Conservation (phyloP, 2,113 vertebrate genomes). For the Trematomus loennbergii region DNA sequence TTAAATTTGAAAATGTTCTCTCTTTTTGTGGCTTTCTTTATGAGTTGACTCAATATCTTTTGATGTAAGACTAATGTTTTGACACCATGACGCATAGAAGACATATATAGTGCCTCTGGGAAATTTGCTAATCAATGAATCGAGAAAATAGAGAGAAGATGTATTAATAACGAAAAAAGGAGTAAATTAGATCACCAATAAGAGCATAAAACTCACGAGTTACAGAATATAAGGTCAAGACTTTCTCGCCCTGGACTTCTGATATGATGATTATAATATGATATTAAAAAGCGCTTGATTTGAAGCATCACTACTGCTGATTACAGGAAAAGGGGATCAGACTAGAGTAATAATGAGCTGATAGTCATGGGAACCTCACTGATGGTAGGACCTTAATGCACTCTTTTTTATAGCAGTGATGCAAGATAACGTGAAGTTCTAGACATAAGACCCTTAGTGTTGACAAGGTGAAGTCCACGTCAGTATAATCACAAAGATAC, state of each 20-base stretch:
- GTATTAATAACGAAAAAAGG: background rate
- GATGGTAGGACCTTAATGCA: background rate
- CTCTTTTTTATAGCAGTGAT: background rate
- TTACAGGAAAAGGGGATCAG: background rate
- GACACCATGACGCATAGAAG: background rate
- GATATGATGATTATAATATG: background rate
- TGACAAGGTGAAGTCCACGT: background rate
- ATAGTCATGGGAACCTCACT: background rate
- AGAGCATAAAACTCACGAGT: too few species aligned
- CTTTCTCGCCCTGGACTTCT: background rate
- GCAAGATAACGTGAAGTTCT: background rate
- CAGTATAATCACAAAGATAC: background rate
- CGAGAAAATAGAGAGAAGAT: background rate
- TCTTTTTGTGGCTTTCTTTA: background rate
- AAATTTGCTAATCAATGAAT: background rate
- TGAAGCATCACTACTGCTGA: background rate
- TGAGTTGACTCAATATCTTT: background rate
- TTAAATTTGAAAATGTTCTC: background rate
- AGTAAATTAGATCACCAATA: background rate
- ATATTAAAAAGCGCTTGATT: background rate
- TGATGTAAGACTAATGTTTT: background rate
- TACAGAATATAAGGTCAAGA: background rate
- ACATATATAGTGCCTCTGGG: background rate
- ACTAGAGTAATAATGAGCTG: background rate
- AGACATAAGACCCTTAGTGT: constrained; percentile 24